These are phyloP conservation scores for Regulus satrapa DNA, from an alignment of 2,113 vertebrate genomes.

Conservation along the genomic window DNA sequence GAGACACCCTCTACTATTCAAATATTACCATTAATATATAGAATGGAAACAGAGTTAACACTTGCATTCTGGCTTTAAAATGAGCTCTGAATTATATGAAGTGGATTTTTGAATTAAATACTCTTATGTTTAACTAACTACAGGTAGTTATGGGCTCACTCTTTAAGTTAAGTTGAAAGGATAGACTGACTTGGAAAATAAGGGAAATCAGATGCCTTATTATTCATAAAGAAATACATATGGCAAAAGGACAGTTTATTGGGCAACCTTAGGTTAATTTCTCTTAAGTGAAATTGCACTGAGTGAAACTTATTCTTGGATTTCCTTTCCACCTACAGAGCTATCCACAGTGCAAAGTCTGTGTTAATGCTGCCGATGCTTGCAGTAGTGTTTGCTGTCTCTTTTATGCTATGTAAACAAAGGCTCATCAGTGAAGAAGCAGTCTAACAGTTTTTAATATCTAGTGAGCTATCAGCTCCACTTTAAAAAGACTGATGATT, in stretches of 20 bases:
- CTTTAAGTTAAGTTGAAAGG: background rate
- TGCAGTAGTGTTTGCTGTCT: background rate
- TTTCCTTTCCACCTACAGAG: background rate
- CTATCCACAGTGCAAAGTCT: background rate
- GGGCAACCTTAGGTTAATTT: background rate
- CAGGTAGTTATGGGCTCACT: background rate
- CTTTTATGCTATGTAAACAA: background rate
- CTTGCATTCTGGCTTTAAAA: background rate
- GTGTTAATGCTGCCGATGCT: background rate
- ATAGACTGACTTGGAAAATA: background rate
- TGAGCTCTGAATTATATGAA: background rate
- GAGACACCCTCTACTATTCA: background rate
- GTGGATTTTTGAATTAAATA: background rate
- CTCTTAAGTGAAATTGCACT: background rate
- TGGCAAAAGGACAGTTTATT: background rate
- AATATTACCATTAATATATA: background rate
- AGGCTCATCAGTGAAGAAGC: background rate
- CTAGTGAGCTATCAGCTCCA: background rate
- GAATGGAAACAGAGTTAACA: background rate
- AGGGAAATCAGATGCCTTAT: background rate
- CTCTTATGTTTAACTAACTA: background rate
- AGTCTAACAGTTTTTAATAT: background rate
- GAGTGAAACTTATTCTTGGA: background rate
- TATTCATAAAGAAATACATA: background rate
- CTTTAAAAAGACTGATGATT: background rate